A percentile compares a stretch with the other conserved stretches of the same genome.
Conservation (phyloP, 1,140 invertebrate genomes). For the Orchestia grillus region DNA sequence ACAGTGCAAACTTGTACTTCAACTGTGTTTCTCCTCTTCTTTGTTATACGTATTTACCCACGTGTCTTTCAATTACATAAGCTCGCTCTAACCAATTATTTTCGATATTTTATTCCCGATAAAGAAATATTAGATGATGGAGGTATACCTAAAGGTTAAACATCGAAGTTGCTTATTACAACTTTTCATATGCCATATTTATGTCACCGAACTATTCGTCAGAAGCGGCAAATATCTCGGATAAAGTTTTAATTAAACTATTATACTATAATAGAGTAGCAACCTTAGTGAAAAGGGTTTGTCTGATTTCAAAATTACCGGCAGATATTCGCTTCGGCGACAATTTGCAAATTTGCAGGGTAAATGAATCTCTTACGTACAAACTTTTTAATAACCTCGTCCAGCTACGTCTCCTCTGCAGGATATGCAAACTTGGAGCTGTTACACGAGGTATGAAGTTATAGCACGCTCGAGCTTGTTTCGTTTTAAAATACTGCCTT, state of each 20-base stretch:
- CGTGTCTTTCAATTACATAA: neutral
- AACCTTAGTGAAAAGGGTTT: neutral
- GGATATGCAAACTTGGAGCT: neutral
- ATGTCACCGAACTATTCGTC: neutral
- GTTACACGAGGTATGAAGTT: neutral
- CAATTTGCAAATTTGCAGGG: neutral
- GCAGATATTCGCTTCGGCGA: neutral
- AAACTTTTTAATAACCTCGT: neutral
- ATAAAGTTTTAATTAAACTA: neutral
- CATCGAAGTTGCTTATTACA: neutral
- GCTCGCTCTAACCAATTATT: neutral
- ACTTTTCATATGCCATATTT: neutral
- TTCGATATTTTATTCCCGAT: neutral
- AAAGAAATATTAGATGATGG: neutral
- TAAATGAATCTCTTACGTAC: neutral
- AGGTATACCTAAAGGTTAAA: neutral
- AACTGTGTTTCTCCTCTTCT: too few species aligned
- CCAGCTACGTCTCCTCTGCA: neutral
- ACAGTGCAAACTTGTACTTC: too few species aligned
- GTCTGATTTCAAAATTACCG: neutral
- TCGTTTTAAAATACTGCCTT: neutral
- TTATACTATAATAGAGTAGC: neutral
- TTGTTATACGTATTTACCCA: neutral
- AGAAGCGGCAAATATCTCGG: neutral
- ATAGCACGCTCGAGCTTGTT: neutral